Evolutionary conservation across 2,797 vertebrate genomes (phyloP).

Genomic region (Discoglossus pictus): DNA sequence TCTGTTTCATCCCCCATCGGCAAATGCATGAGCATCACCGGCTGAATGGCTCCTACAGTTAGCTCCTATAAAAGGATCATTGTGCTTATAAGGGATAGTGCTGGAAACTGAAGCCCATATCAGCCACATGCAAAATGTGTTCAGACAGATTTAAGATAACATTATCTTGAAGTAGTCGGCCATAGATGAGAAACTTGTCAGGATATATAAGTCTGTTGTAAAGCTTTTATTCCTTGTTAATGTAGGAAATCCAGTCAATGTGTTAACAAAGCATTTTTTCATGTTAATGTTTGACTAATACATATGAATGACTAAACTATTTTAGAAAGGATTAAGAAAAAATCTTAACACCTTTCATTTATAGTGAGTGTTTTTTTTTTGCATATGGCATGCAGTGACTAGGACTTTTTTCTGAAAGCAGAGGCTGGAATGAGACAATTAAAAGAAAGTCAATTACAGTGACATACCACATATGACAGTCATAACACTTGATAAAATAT

Average conservation of each 20-base stretch:
- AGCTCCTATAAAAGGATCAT: constrained; percentile 50
- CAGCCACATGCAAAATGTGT: constrained; percentile 43
- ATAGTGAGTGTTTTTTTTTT: too few species aligned
- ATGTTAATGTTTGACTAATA: too few species aligned
- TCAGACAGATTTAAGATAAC: constrained; percentile 45
- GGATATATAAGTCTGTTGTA: not conserved
- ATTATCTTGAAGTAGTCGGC: constrained; percentile 41
- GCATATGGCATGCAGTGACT: too few species aligned
- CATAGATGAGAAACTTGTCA: not conserved
- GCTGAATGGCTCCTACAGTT: constrained; percentile 47
- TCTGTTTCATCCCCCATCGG: constrained; percentile 45
- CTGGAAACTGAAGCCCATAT: constrained; percentile 37
- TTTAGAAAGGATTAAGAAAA: too few species aligned
- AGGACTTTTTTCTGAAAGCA: too few species aligned
- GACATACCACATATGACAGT: too few species aligned
- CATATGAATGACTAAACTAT: too few species aligned
- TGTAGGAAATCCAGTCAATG: not conserved
- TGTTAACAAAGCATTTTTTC: too few species aligned
- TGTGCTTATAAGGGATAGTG: constrained; percentile 48
- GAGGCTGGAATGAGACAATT: too few species aligned
- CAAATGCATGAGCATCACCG: constrained; percentile 39
- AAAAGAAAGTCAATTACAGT: too few species aligned
- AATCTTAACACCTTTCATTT: too few species aligned
- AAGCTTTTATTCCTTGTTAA: not conserved
- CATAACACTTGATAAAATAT: too few species aligned